Base-by-base conservation (phyloP, 2,888 invertebrate genomes). In the Eledone cirrhosa region DNA sequence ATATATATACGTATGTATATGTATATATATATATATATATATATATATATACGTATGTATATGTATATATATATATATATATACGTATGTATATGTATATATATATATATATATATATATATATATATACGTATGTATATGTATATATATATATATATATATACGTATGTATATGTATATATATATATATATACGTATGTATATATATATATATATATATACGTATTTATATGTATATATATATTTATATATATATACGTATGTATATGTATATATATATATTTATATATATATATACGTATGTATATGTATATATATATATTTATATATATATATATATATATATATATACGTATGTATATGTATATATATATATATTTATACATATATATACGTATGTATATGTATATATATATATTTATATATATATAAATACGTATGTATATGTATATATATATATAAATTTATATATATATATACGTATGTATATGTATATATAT, bases 181-280 rank as follows among this genome's bases (percentile, higher is more conserved):
- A n/a, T n/a, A n/a, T n/a, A n/a, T n/a, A 53, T 53, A 53, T 53
- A 5, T 19, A 3, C n/a, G 7, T 14, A 63, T 63, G 24, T 63
- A 2, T 2, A n/a, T n/a, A 4, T 63, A 22, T n/a, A n/a, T 63
- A 19, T 63, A 11, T n/a, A n/a, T n/a, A 11, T 59, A 8, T 59
- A 0, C 14, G 22, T 59, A 24, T 59, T n/a, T 13, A 63, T 63
- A 63, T 63, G 14, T n/a, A 63, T 63, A 2, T 63, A 63, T 63
- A 2, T 63, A 63, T 63, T 13, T 63, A 63, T 63, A 11, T 63
- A n/a, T 63, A 1, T 22, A 14, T 53, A 53, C 14, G 22, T 53
- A 19, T 53, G 14, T 22, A 8, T 65, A 65, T 65, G 29, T 65
- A 65, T 65, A 65, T 65, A 65, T 65, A 65, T 65, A 65, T 65